These are phyloP conservation scores for Phalangium opilio DNA, from an alignment of 2,888 invertebrate genomes.

Conservation along the genomic window DNA sequence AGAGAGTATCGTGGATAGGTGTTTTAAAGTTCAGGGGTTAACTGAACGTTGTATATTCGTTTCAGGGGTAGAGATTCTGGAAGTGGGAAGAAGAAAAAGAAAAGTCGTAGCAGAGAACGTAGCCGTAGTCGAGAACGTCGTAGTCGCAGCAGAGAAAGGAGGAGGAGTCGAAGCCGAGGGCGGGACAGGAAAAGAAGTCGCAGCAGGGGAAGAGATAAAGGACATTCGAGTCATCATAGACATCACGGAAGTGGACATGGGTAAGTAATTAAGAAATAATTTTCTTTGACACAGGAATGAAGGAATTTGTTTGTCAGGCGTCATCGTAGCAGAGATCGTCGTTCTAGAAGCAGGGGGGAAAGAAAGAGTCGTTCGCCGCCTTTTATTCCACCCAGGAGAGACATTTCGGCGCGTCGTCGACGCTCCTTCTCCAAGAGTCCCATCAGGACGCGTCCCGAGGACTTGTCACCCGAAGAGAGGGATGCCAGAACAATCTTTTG, in stretches of 20 bases:
- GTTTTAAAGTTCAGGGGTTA: too few relatives aligned
- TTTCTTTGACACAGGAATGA: too few relatives aligned
- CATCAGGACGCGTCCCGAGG: constrained; percentile 8
- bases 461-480: constrained; percentile 59
- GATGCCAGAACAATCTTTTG: constrained; percentile 97
- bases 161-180: constrained; percentile 7
- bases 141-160: constrained; percentile 7
- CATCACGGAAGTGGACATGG: too few relatives aligned
- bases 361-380: constrained; percentile 9
- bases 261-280: too few relatives aligned
- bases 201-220: constrained; percentile 10
- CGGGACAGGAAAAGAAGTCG: constrained; percentile 13
- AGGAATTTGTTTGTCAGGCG: too few relatives aligned
- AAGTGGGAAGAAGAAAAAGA: constrained; percentile 13
- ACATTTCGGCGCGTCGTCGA: too few relatives aligned
- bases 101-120: constrained; percentile 10
- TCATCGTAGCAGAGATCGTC: constrained; percentile 12
- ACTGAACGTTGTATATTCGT: background rate
- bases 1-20: too few relatives aligned
- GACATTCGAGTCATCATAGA: constrained; percentile 7
- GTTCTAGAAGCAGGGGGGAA: constrained; percentile 8
- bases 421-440: constrained; percentile 3
- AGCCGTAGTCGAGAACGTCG: constrained; percentile 6
- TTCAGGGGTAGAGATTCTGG: constrained; percentile 1
- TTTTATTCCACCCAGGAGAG: too few relatives aligned